phyloP scores from a whole-genome alignment of 1,140 invertebrate species.

The Drosophila santomea region DNA sequence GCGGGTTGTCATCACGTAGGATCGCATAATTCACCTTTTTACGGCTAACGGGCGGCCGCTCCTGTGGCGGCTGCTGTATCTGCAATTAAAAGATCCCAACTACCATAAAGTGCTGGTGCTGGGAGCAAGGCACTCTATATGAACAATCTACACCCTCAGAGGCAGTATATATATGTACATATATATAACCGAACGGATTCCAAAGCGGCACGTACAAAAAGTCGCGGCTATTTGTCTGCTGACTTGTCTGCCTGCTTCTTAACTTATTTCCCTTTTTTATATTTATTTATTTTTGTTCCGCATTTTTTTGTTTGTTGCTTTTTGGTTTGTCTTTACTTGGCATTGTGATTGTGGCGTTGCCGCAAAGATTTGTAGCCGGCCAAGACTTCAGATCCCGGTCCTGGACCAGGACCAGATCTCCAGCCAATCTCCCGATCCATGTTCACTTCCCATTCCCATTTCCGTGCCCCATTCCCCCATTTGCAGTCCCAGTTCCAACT shows the following conservation, averaged over 20 bases:
- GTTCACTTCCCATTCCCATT: slow-evolving; percentile 15
- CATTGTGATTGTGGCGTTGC: slow-evolving; percentile 54
- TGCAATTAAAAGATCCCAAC: slow-evolving; percentile 77
- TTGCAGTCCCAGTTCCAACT: background rate
- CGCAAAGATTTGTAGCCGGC: slow-evolving; percentile 73
- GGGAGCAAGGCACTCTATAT: slow-evolving; percentile 21
- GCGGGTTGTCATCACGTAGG: slow-evolving; percentile 73
- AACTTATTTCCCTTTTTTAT: slow-evolving; percentile 43
- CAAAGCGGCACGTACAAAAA: slow-evolving; percentile 71
- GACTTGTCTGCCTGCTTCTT: slow-evolving; percentile 55
- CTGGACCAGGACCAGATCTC: slow-evolving; percentile 6
- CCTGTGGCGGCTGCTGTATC: slow-evolving; percentile 66
- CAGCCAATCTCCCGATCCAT: slow-evolving; percentile 11
- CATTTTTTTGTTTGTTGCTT: slow-evolving; percentile 35
- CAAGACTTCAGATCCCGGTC: slow-evolving; percentile 43
- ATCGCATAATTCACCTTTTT: slow-evolving; percentile 81
- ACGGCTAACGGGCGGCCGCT: slow-evolving; percentile 74
- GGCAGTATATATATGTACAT: background rate
- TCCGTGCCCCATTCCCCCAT: background rate
- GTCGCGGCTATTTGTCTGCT: slow-evolving; percentile 76
- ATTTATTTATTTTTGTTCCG: slow-evolving; percentile 43
- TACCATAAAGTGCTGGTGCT: slow-evolving; percentile 63
- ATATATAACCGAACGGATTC: slow-evolving; percentile 41
- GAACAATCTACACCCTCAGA: slow-evolving; percentile 19
- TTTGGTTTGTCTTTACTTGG: slow-evolving; percentile 39